Base-by-base conservation (phyloP, 2,797 vertebrate species). In the Sylvilagus floridanus region DNA sequence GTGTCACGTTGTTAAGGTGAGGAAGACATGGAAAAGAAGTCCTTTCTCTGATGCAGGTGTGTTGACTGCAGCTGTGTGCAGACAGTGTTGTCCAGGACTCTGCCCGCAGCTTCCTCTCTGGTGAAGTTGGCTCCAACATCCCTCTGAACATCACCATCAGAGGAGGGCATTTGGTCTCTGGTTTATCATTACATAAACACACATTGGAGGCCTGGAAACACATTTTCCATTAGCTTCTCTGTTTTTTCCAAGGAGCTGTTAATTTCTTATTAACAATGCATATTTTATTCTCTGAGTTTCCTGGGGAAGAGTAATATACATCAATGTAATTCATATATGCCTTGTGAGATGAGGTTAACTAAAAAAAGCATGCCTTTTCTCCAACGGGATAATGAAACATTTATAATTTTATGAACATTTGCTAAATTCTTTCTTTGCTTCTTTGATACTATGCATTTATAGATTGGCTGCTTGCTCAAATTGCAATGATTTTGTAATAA, bases 101-200 rank as follows among this genome's bases (percentile, higher is more conserved):
- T 60, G 9, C 73, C 71, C 50, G 14, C 79, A 68, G 32, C 71
- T 50, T 50, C 8, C 54, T 7, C 78, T 54, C 21, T 52, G 42
- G 37, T 42, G 62, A 69, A 42, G 69, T 35, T 54, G 52, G 21
- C 50, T 26, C 32, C 22, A 42, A 62, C 26, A 2, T 88, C 73
- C 11, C 19, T 22, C 14, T 16, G 21, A 37, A 16, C 21, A 10
- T 14, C 21, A 7, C 11, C 78, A 7, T 28, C 7, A 62, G n/a
- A 85, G 28, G 47, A 57, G 32, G 13, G 32, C 42, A 75, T 65
- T 71, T 1, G n/a, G 82, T 35, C 19, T 81, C 30, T 86, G 5
- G 5, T 57, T 96, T 79, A 94, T 79, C 94, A 88, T 88, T 32
- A 63, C 50, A 10, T 84, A 69, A 88, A 82, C 7, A 72, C 12